Base-by-base conservation (phyloP, 2,797 vertebrate genomes). In the Gymnothorax reevesii region DNA sequence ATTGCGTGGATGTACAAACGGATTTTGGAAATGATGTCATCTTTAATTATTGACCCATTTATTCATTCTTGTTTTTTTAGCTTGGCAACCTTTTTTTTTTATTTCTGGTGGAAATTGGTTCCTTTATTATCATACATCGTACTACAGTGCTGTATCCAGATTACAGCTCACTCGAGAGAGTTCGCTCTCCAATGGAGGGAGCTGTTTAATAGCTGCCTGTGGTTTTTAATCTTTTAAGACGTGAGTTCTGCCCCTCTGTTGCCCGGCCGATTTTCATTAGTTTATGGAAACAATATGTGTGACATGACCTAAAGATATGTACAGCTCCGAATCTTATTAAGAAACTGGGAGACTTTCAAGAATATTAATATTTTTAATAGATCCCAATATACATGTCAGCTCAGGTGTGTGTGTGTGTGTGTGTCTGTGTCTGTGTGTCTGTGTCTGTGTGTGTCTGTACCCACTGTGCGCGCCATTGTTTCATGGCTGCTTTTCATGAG, bases 251-350 rank as follows among this genome's bases (percentile, higher is more conserved):
- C 94, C 92, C 57, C 89, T 90, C 92, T 93, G 94, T 94, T 94
- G 95, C 95, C 94, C 94, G 92, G 93, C 92, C 7, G 90, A 92
- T 94, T 92, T 95, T 94, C 94, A 94, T 94, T 95, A 95, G 95
- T 93, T 95, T 96, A 95, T 96, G 93, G 95, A 93, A 93, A 94
- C 95, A 96, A 96, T 96, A 96, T 95, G 94, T 94, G 92, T 83
- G 49, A 60, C 54, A 82, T 82, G 77, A 57, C 52, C 52, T 42
- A 25, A 8, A 82, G 33, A 82, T 42, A 82, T 82, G 20, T 22
- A 6, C n/a, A n/a, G 27, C 71, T 42, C 71, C 27, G 17, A 12
- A 49, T 75, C 27, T 75, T 73, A 73, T 66, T 71, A 27, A 27
- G n/a, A 71, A 71, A 71, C 33, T 13, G 71, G 27, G 25, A 25